phyloP scores from a whole-genome alignment of 2,888 invertebrate genomes.

The Flexamia atlantica region DNA sequence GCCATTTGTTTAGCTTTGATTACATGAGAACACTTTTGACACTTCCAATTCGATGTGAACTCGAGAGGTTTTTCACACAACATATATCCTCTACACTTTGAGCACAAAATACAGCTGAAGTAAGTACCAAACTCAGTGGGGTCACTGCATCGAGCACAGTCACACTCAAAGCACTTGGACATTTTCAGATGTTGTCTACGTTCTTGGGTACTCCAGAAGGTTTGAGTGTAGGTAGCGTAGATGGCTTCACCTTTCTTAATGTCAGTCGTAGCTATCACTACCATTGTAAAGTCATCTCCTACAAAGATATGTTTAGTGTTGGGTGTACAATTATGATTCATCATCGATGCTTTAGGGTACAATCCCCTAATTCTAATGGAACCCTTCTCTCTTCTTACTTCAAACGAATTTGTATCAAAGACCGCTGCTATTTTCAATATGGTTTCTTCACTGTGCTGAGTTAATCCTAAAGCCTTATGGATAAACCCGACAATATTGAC shows the following conservation, averaged over 20 bases:
- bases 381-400: constrained; percentile 77
- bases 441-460: constrained; percentile 77
- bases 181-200: constrained; percentile 80
- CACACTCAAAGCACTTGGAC: constrained; percentile 84
- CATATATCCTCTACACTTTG: constrained; percentile 80
- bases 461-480: constrained; percentile 78
- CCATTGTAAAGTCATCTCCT: constrained; percentile 79
- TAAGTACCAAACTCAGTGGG: constrained; percentile 83
- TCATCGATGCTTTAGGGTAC: constrained; percentile 82
- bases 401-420: constrained; percentile 85
- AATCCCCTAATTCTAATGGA: constrained; percentile 76
- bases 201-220: constrained; percentile 83
- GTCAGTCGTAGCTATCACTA: constrained; percentile 81
- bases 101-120: constrained; percentile 79
- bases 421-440: constrained; percentile 78
- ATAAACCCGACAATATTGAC: constrained; percentile 81
- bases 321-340: constrained; percentile 85
- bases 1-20: constrained; percentile 79
- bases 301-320: constrained; percentile 84
- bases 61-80: constrained; percentile 81
- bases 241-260: constrained; percentile 83
- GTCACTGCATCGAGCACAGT: constrained; percentile 82
- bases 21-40: constrained; percentile 80
- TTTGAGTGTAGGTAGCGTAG: constrained; percentile 84
- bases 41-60: constrained; percentile 80